phyloP scores from a whole-genome alignment of 1,140 invertebrate genomes.

The Drepana arcuata region DNA sequence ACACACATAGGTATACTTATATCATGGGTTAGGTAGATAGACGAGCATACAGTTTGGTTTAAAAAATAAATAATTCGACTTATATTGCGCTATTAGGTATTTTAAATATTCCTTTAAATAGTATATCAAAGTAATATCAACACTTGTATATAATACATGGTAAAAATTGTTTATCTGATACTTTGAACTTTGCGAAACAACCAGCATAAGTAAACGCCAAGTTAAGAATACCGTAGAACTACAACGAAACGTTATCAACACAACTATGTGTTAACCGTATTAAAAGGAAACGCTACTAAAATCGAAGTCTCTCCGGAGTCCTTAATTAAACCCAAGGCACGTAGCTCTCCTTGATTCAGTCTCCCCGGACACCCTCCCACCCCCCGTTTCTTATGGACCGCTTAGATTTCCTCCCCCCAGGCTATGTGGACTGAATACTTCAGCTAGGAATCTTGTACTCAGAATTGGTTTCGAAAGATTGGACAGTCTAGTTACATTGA shows the following conservation, averaged over 20 bases:
- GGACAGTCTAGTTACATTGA: slow-evolving; percentile 43
- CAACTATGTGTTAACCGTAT: slow-evolving; percentile 18
- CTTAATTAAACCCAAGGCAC: slow-evolving; percentile 68
- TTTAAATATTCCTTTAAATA: no score
- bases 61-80: no score
- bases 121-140: no score
- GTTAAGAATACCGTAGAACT: no score
- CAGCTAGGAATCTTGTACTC: slow-evolving; percentile 62
- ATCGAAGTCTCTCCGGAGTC: slow-evolving; percentile 59
- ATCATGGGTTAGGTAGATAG: no score
- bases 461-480: slow-evolving; percentile 64
- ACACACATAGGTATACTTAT: no score
- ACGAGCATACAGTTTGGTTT: no score
- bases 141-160: no score
- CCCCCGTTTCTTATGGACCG: slow-evolving; percentile 57
- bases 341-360: slow-evolving; percentile 68
- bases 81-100: no score
- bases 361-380: slow-evolving; percentile 28
- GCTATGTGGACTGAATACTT: slow-evolving; percentile 64
- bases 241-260: slow-evolving; percentile 11
- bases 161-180: no score
- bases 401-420: slow-evolving; percentile 63
- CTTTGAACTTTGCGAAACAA: no score
- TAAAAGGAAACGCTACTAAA: slow-evolving; percentile 64
- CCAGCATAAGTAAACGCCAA: no score